Evolutionary conservation across 2,797 vertebrate species (phyloP).

Genomic region (Channallabes apus): DNA sequence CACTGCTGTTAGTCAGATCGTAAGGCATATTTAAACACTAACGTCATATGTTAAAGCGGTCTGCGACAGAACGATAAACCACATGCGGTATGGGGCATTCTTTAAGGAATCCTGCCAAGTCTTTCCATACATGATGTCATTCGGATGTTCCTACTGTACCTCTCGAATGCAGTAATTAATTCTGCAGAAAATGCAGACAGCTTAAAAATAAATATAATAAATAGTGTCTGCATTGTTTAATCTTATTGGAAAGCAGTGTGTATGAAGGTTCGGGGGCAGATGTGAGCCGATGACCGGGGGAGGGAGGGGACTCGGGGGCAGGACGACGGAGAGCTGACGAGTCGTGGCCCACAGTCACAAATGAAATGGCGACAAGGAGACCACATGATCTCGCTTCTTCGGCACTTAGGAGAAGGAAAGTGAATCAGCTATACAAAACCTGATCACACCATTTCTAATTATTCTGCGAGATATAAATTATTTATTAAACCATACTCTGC

Average conservation of each 20-base stretch:
- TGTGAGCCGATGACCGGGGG: conserved; percentile 56
- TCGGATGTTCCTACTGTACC: neutral
- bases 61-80: conserved; percentile 19
- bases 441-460: neutral
- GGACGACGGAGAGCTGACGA: conserved; percentile 50
- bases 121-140: conserved; percentile 14
- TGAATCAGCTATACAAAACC: neutral
- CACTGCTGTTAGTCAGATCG: neutral
- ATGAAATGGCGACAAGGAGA: conserved; percentile 57
- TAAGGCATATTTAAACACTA: conserved; percentile 27
- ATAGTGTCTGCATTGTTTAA: neutral
- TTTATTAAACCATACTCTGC: neutral
- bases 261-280: conserved; percentile 51
- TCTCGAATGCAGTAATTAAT: neutral
- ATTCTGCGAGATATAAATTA: neutral
- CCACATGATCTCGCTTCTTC: neutral
- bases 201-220: neutral
- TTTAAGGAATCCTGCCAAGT: neutral
- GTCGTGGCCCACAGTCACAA: conserved; percentile 58
- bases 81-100: neutral
- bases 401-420: neutral
- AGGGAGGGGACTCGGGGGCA: conserved; percentile 33
- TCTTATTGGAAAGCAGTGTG: conserved; percentile 47
- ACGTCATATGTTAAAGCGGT: conserved; percentile 27
- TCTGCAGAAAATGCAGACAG: neutral